Evolutionary conservation across 2,113 vertebrate species (phyloP).

Genomic region (Todiramphus saurophagus): DNA sequence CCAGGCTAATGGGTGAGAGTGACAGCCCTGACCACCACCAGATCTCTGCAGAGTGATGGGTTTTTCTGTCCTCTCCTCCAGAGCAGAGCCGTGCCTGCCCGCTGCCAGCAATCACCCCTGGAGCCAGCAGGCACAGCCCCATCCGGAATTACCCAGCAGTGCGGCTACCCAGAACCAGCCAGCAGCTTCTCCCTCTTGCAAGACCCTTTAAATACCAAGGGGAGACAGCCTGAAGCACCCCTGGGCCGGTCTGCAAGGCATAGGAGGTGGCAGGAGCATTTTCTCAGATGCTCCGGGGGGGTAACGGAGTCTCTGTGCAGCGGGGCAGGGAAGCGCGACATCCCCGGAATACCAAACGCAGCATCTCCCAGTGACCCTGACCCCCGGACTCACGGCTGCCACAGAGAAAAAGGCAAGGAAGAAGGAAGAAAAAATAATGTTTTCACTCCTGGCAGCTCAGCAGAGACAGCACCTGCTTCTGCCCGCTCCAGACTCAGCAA

Average conservation of each 20-base stretch:
- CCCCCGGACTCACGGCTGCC: not conserved
- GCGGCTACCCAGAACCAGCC: not conserved
- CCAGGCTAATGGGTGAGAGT: not conserved
- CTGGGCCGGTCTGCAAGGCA: too few relatives aligned
- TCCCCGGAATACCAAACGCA: not conserved
- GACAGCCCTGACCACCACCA: accelerated
- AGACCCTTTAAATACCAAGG: not conserved
- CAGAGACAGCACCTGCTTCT: constrained; percentile 55
- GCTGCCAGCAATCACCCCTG: not conserved
- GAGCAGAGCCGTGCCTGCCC: not conserved
- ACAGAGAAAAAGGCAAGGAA: not conserved
- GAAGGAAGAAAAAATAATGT: not conserved
- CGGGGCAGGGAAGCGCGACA: not conserved
- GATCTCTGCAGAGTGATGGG: not conserved
- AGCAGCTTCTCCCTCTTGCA: not conserved
- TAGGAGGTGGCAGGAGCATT: not conserved
- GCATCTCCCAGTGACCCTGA: not conserved
- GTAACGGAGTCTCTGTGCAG: not conserved
- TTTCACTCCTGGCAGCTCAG: constrained; percentile 37
- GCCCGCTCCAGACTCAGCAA: constrained; percentile 59
- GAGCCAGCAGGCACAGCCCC: not conserved
- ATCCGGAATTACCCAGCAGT: accelerated
- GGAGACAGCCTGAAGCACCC: not conserved
- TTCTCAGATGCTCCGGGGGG: not conserved
- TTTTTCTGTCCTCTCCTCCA: not conserved